A percentile compares a stretch with the other conserved stretches of the same genome.
Evolutionary conservation across 2,888 invertebrate species (phyloP).

Genomic region (Xanthostigma xanthostigma): DNA sequence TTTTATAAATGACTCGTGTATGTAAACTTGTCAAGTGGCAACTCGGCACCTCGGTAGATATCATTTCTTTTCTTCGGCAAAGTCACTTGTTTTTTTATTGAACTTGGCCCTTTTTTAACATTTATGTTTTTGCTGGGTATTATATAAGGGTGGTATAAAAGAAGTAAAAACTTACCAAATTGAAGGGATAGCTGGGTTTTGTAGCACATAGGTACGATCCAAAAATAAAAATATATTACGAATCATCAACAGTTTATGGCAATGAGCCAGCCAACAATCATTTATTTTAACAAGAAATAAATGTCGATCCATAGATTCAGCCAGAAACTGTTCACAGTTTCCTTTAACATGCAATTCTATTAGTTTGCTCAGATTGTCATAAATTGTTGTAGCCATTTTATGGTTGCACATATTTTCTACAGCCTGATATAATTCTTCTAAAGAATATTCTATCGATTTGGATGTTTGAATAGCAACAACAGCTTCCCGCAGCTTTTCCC

Average conservation of each 20-base stretch:
- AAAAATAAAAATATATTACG: conserved; percentile 94
- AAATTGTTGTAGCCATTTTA: conserved; percentile 87
- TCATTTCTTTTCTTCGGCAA: too few species aligned
- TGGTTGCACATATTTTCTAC: conserved; percentile 98
- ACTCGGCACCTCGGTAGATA: too few species aligned
- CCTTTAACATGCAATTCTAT: conserved; percentile 82
- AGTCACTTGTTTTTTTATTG: too few species aligned
- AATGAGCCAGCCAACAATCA: conserved; percentile 90
- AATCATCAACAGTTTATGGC: conserved; percentile 98
- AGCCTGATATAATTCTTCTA: conserved; percentile 91
- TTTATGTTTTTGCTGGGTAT: too few species aligned
- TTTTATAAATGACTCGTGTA: too few species aligned
- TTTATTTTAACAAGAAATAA: conserved; percentile 90
- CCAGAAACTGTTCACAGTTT: conserved; percentile 79
- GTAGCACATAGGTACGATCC: conserved; percentile 92
- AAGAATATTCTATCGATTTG: conserved; percentile 75
- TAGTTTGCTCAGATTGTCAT: conserved; percentile 69
- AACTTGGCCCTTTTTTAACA: too few species aligned
- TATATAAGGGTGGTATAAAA: conserved; percentile 1
- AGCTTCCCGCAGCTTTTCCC: conserved; percentile 85
- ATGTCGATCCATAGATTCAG: conserved; percentile 82
- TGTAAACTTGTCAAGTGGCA: too few species aligned
- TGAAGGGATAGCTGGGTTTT: conserved; percentile 85
- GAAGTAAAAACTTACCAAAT: conserved; percentile 58
- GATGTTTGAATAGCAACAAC: conserved; percentile 93